Evolutionary conservation across 2,797 vertebrate genomes (phyloP), one percentile per base, ranked within the genome.

Genomic region (Cirrhinus molitorella): DNA sequence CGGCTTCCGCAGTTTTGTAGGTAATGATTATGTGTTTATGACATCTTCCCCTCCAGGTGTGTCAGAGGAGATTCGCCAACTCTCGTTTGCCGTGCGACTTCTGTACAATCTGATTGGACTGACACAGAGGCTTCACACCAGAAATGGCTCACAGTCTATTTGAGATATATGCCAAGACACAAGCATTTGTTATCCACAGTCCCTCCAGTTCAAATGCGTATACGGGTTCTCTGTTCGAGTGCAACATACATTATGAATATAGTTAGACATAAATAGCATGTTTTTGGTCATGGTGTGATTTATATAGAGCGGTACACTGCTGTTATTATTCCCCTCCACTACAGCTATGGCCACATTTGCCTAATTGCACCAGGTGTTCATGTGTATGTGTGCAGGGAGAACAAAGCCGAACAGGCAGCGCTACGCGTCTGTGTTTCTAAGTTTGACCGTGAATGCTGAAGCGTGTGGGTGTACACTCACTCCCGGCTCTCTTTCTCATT

Each of bases 321-420:
- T 84, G 85, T 83, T 88, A 83, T 86, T 88, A 84, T 77, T 83
- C 73, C 75, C 49, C 75, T 81, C 49, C 53, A 70, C 61, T 57
- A 73, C 75, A 84, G 84, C 67, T 74, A 81, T 75, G 65, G 68
- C 77, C 79, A 79, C 79, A 84, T 90, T 85, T 87, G 79, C 81
- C 86, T 84, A 83, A 85, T 87, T 85, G 83, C 78, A 85, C 76
- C 88, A 88, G 89, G 89, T 91, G 88, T 89, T 89, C 61, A 10
- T 85, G 49, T 76, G 71, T 80, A 67, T 79, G 61, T 73, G 70
- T 57, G 68, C 55, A 79, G 63, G 73, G 45, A 88, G 79, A 81
- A 79, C 86, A 86, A 85, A 85, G 80, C 82, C 63, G 61, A 85
- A 65, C 85, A 85, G 87, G 74, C 77, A 71, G 83, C 66, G 77